phyloP scores from a whole-genome alignment of 23 tunicate species.

The Halocynthia roretzi region DNA sequence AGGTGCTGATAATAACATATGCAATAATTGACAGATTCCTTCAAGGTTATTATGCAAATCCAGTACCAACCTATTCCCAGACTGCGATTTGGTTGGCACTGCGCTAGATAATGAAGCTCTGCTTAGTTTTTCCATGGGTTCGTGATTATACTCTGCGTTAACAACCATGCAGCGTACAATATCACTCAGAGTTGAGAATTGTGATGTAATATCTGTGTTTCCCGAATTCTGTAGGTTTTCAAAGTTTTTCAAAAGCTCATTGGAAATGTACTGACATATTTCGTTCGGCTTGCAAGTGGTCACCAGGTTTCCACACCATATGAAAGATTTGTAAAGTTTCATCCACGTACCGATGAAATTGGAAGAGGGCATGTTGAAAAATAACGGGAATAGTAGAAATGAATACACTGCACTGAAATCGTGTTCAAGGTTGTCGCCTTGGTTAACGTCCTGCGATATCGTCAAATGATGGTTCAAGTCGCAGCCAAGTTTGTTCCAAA shows the following conservation, averaged over 20 bases:
- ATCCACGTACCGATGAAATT: conserved; percentile 24
- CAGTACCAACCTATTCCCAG: background rate
- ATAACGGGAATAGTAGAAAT: conserved; percentile 30
- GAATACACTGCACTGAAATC: conserved; percentile 46
- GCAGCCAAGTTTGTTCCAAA: conserved; percentile 16
- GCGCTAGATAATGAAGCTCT: background rate
- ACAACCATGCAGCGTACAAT: background rate
- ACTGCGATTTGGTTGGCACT: background rate
- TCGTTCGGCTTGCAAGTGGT: conserved; percentile 37
- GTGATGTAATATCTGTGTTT: background rate
- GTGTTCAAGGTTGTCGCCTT: conserved; percentile 72
- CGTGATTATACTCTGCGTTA: conserved; percentile 14
- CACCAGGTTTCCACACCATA: conserved; percentile 4
- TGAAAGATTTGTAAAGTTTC: conserved; percentile 21
- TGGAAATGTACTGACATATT: conserved; percentile 17
- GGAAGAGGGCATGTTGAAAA: background rate
- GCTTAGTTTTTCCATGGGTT: background rate
- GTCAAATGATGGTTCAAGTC: conserved; percentile 1
- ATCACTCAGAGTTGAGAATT: too few species aligned
- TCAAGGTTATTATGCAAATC: conserved; percentile 4
- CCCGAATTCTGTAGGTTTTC: background rate
- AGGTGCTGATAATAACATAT: background rate
- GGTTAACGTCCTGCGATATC: conserved; percentile 33
- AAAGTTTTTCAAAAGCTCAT: background rate
- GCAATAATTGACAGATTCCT: background rate